Conservation (phyloP, 2,888 invertebrate genomes). For the Horisme vitalbata region DNA sequence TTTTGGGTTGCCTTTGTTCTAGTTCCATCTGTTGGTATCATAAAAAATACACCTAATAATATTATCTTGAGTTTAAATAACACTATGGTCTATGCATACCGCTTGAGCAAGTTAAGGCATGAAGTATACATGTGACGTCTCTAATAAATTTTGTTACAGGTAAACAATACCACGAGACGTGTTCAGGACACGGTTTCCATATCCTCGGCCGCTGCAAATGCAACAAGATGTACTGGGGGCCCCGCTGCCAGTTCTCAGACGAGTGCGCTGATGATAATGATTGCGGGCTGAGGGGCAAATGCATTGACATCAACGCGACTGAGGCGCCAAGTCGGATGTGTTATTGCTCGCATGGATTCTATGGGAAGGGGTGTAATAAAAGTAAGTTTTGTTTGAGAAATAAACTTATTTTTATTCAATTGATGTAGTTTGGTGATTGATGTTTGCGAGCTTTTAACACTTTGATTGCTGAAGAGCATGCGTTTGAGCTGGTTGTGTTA, state of each 20-base stretch:
- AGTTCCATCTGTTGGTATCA: too few relatives aligned
- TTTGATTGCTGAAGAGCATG: too few relatives aligned
- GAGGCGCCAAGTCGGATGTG: slow-evolving; percentile 92
- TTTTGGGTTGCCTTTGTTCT: too few relatives aligned
- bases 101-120: too few relatives aligned
- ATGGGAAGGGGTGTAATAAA: slow-evolving; percentile 92
- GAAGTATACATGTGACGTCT: too few relatives aligned
- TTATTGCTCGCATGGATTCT: slow-evolving; percentile 95
- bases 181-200: slow-evolving; percentile 92
- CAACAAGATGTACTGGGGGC: slow-evolving; percentile 90
- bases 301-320: slow-evolving; percentile 91
- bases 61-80: too few relatives aligned
- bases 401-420: too few relatives aligned
- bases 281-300: slow-evolving; percentile 93
- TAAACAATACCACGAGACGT: slow-evolving; percentile 91
- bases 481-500: too few relatives aligned
- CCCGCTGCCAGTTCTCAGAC: slow-evolving; percentile 93
- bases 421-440: too few relatives aligned
- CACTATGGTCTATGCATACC: too few relatives aligned
- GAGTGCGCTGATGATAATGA: slow-evolving; percentile 93
- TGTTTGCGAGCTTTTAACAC: too few relatives aligned
- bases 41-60: too few relatives aligned
- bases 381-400: slow-evolving; percentile 86
- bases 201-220: slow-evolving; percentile 91
- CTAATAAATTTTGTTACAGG: slow-evolving; percentile 81